phyloP scores from a whole-genome alignment of 2,113 vertebrate genomes.

The Etia nguti region DNA sequence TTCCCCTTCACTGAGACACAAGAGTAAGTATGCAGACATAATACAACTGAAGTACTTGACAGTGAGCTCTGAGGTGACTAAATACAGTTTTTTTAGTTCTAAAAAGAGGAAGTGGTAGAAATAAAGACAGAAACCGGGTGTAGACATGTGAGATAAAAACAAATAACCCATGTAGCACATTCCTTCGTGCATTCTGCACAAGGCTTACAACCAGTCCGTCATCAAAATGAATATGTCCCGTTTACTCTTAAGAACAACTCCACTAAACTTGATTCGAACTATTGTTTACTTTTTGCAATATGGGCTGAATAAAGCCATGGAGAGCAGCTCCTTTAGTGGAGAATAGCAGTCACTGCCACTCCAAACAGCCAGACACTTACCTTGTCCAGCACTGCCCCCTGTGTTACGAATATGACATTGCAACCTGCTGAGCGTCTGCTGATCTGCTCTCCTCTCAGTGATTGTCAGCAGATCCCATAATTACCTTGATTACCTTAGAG shows the following conservation, averaged over 20 bases:
- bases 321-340: constrained; percentile 13
- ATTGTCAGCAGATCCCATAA: constrained; percentile 39
- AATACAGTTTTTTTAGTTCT: background rate
- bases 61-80: background rate
- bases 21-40: constrained; percentile 76
- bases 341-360: background rate
- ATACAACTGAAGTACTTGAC: background rate
- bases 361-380: background rate
- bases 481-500: constrained; percentile 23
- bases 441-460: background rate
- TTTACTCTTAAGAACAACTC: background rate
- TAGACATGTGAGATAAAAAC: background rate
- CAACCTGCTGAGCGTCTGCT: background rate
- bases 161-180: background rate
- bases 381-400: constrained; percentile 50
- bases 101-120: background rate
- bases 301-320: background rate
- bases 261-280: background rate
- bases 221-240: background rate
- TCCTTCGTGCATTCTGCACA: background rate
- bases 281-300: background rate
- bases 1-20: constrained; percentile 84
- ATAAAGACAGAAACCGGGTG: background rate
- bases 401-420: background rate
- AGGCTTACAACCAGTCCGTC: background rate